phyloP scores from a whole-genome alignment of 2,113 vertebrate species.

The Plectropomus leopardus region DNA sequence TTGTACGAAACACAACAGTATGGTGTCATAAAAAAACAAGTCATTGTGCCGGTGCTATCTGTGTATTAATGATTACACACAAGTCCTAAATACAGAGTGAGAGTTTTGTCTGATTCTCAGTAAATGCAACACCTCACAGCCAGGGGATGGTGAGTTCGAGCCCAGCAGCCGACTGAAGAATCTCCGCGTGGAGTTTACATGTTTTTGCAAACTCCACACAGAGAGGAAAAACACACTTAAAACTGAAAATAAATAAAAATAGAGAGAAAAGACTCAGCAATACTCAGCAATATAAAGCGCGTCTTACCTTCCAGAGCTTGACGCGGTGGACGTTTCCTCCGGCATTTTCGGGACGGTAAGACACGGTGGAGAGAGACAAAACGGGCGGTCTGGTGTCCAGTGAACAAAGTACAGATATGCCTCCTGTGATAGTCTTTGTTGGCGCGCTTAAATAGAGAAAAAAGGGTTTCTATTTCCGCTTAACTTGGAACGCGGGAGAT shows the following conservation, averaged over 20 bases:
- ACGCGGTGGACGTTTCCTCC: constrained; percentile 78
- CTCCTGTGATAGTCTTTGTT: constrained; percentile 69
- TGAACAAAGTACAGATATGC: not conserved
- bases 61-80: not conserved
- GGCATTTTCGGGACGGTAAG: constrained; percentile 71
- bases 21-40: not conserved
- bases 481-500: constrained; percentile 83
- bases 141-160: too few relatives aligned
- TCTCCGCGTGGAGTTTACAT: too few relatives aligned
- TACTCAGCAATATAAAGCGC: too few relatives aligned
- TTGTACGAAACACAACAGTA: not conserved
- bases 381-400: too few relatives aligned
- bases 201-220: too few relatives aligned
- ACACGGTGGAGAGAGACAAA: not conserved
- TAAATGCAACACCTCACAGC: too few relatives aligned
- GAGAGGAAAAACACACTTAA: too few relatives aligned
- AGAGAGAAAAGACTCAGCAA: too few relatives aligned
- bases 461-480: constrained; percentile 80
- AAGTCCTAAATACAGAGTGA: not conserved
- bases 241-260: too few relatives aligned
- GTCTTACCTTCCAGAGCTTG: constrained; percentile 76
- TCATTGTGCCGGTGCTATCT: too few relatives aligned
- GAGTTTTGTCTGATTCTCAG: not conserved
- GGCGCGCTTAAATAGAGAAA: constrained; percentile 87
- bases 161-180: too few relatives aligned